These are phyloP conservation scores for Eristalis intricaria DNA, from an alignment of 2,888 invertebrate species.

Conservation along the genomic window DNA sequence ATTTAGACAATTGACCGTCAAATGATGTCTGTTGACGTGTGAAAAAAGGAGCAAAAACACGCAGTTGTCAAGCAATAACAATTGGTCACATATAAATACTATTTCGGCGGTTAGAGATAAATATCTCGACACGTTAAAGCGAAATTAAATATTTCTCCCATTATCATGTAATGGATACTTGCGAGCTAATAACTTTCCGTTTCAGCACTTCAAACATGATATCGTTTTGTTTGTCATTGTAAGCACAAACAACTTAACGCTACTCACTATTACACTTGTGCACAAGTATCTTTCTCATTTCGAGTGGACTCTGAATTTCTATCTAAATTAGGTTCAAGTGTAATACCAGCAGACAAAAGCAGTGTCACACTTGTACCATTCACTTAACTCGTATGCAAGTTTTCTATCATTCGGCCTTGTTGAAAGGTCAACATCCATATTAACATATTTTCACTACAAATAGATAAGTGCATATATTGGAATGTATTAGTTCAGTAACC, in stretches of 20 bases:
- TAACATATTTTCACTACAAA: background rate
- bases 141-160: too few relatives aligned
- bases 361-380: background rate
- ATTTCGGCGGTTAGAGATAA: too few relatives aligned
- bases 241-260: background rate
- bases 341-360: background rate
- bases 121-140: too few relatives aligned
- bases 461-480: background rate
- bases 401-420: background rate
- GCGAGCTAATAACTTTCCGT: background rate
- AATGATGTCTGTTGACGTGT: background rate
- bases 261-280: background rate
- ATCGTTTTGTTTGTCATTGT: background rate
- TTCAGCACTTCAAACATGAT: background rate
- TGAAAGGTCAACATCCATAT: background rate
- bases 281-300: slow-evolving; percentile 7
- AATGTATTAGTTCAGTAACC: background rate
- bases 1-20: slow-evolving; percentile 2
- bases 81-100: background rate
- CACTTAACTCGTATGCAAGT: background rate
- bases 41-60: too few relatives aligned
- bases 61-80: background rate
- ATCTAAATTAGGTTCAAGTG: slow-evolving; percentile 5
- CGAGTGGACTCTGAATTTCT: slow-evolving; percentile 4
- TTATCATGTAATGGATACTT: background rate